Base-by-base conservation (phyloP, 2,888 invertebrate genomes). In the Trissoscelio sp. region DNA sequence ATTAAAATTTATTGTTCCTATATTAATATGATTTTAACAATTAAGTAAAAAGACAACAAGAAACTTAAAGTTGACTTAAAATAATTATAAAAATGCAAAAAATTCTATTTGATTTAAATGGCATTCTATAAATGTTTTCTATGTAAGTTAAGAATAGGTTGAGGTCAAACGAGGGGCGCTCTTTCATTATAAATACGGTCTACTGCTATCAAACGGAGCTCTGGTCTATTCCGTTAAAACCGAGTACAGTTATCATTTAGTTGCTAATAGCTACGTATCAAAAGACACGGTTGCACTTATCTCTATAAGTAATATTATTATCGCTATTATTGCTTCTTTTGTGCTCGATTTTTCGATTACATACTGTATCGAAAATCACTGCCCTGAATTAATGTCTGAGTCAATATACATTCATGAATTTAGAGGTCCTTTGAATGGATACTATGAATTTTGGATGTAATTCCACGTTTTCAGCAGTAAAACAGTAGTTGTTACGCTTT, bases 141-240 rank as follows among this genome's bases (percentile, higher is more conserved):
- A n/a, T 37, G 37, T 11, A 73, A 60, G 42, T 55, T 44, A 44
- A 28, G 28, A 70, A 70, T 57, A 37, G 24, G 62, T 60, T 53
- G 9, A 12, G 42, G 51, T 72, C 37, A 72, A 53, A 51, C 18
- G 20, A 18, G 70, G 14, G 62, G 14, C 28, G 48, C 16, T 31
- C 24, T 51, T 48, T 57, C 60, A 72, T 72, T 60, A 72, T 58
- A 42, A 51, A 73, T 62, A 64, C 34, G 24, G 22, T 64, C 44
- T 14, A 28, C 53, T 64, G 64, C 37, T 51, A 64, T 73, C 55
- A n/a, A 74, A 74, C 74, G 74, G 55, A 55, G 57, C 62, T 55
- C 16, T 7, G 24, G n/a, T 66, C 34, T 74, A 57, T 57, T 74
- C 64, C 74, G 74, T 73, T 74, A 74, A 74, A 55, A 57, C 14